Percentiles rank a stretch among this genome's conserved stretches.
Evolutionary conservation across 2,797 vertebrate species (phyloP).

Genomic region (Smutsia gigantea): DNA sequence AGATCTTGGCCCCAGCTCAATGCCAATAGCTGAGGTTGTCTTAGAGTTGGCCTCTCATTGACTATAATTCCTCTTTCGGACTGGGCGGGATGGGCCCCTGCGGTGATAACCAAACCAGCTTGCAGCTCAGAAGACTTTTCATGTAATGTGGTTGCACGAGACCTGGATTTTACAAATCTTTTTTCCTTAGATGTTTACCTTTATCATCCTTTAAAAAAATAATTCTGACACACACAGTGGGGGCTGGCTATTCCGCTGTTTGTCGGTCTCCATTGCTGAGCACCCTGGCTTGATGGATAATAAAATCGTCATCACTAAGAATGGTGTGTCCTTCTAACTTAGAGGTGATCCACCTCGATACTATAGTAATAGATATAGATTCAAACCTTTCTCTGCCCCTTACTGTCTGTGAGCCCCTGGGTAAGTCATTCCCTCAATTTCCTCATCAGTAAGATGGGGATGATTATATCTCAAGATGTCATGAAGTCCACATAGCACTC

Average conservation of each 20-base stretch:
- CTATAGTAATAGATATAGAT: neutral
- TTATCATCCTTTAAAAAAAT: neutral
- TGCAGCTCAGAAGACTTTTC: neutral
- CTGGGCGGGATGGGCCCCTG: rapidly evolving
- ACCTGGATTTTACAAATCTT: no score
- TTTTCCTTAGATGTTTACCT: neutral
- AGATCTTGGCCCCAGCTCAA: neutral
- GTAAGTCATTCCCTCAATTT: neutral
- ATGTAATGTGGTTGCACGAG: neutral
- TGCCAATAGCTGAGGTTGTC: neutral
- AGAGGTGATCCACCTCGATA: neutral
- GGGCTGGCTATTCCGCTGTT: neutral
- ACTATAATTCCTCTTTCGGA: neutral
- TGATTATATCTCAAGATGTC: neutral
- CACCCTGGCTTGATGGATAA: neutral
- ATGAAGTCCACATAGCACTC: neutral
- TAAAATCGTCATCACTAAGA: neutral
- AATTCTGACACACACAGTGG: neutral
- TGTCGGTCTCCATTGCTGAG: neutral
- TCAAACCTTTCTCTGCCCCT: neutral
- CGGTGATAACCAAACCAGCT: neutral
- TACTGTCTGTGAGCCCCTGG: neutral
- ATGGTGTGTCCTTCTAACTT: neutral
- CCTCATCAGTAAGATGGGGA: neutral
- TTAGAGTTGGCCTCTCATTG: neutral